These are phyloP conservation scores for Torymus texanus DNA, from an alignment of 2,888 invertebrate species.

Conservation along the genomic window DNA sequence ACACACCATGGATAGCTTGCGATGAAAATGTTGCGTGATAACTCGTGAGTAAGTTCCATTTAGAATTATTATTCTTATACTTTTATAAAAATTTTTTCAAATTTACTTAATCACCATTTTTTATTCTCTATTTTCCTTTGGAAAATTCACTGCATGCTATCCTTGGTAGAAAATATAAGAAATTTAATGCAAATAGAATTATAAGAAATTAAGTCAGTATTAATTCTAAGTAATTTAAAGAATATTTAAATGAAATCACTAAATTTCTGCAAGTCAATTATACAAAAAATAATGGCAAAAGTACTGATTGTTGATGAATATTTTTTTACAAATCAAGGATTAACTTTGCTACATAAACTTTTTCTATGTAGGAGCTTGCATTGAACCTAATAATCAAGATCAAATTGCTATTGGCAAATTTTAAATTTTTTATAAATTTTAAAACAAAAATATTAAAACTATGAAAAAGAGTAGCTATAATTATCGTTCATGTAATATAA, in stretches of 20 bases:
- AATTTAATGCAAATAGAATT: slow-evolving; percentile 29
- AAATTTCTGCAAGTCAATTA: neutral
- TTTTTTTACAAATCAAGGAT: too few species aligned
- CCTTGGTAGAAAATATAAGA: slow-evolving; percentile 47
- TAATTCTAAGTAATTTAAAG: slow-evolving; percentile 47
- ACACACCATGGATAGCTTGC: slow-evolving; percentile 51
- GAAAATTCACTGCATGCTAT: slow-evolving; percentile 51
- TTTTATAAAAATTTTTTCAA: slow-evolving; percentile 25
- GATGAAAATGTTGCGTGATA: slow-evolving; percentile 46
- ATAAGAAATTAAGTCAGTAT: slow-evolving; percentile 47
- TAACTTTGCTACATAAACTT: slow-evolving; percentile 15
- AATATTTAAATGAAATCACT: slow-evolving; percentile 20
- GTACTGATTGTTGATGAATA: slow-evolving; percentile 47
- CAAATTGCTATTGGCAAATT: neutral
- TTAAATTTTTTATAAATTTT: neutral
- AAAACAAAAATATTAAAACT: too few species aligned
- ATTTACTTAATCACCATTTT: slow-evolving; percentile 28
- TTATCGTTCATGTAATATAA: too few species aligned
- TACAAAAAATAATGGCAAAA: slow-evolving; percentile 34
- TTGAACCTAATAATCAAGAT: neutral
- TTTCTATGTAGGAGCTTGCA: neutral
- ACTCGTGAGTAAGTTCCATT: slow-evolving; percentile 44
- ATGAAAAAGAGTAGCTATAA: too few species aligned
- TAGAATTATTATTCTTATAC: slow-evolving; percentile 38
- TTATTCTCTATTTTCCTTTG: slow-evolving; percentile 11